A percentile compares a stretch with the other conserved stretches of the same genome.
Evolutionary conservation across 2,888 invertebrate genomes (phyloP).

Genomic region (Argyra leucocephala): DNA sequence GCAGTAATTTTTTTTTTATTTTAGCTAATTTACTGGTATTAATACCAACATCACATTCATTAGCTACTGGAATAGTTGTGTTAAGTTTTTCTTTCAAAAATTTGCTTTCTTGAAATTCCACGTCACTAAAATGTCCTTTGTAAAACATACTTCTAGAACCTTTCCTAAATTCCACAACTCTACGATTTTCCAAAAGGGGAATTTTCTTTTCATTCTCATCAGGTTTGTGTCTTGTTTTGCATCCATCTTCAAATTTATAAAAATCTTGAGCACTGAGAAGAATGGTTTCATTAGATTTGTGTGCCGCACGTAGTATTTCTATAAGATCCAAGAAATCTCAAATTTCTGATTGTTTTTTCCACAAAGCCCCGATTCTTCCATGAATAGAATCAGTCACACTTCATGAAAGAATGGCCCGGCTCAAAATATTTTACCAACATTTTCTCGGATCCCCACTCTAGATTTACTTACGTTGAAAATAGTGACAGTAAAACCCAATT

Average conservation of each 20-base stretch:
- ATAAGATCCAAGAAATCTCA: background rate
- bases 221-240: background rate
- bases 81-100: conserved; percentile 4
- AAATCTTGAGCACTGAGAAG: background rate
- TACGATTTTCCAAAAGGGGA: background rate
- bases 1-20: conserved; percentile 2
- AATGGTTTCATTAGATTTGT: background rate
- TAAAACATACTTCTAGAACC: background rate
- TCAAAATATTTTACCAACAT: too few relatives aligned
- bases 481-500: background rate
- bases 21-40: background rate
- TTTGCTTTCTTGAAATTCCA: background rate
- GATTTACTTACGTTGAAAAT: background rate
- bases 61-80: background rate
- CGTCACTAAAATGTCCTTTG: background rate
- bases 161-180: background rate
- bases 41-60: background rate
- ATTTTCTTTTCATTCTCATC: background rate
- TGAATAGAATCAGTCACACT: too few relatives aligned
- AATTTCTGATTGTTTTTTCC: background rate
- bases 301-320: background rate
- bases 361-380: too few relatives aligned
- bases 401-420: too few relatives aligned
- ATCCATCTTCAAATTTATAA: background rate
- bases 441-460: background rate